Conservation (phyloP, 2,797 vertebrate genomes). For the Psittacula derbiana region DNA sequence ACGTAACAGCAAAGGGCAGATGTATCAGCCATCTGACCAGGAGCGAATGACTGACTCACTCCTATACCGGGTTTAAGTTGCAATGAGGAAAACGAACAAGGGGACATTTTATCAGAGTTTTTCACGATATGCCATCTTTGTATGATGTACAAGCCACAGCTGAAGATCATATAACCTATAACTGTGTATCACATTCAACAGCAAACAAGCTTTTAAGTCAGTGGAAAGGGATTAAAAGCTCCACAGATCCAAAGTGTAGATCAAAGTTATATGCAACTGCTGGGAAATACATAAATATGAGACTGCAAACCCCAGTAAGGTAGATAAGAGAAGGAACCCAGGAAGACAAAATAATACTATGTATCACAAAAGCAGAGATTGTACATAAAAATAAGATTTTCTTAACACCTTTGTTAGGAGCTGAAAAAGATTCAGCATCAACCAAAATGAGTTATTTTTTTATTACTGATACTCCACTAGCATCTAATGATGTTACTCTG, state of each 20-base stretch:
- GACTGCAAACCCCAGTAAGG: slow-evolving; percentile 5
- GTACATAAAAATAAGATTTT: slow-evolving; percentile 5
- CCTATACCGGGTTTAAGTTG: neutral
- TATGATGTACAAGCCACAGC: neutral
- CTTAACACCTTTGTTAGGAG: neutral
- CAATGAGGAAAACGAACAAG: slow-evolving; percentile 12
- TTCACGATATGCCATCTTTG: neutral
- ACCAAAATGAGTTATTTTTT: neutral
- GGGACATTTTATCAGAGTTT: slow-evolving; percentile 11
- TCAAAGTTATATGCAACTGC: slow-evolving; percentile 35
- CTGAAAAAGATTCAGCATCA: neutral
- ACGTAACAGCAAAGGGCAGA: neutral
- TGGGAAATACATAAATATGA: slow-evolving; percentile 42
- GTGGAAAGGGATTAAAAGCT: slow-evolving; percentile 25
- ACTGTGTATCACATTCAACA: neutral
- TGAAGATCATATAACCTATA: slow-evolving; percentile 28
- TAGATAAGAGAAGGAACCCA: slow-evolving; percentile 25
- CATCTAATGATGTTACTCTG: neutral
- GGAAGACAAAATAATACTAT: slow-evolving; percentile 32
- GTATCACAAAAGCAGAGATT: neutral
- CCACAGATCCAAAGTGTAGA: neutral
- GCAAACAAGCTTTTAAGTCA: slow-evolving; percentile 47
- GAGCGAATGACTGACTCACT: neutral
- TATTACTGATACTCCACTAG: neutral
- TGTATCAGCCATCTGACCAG: neutral